These are phyloP conservation scores for Sericinus montela DNA, from an alignment of 2,888 invertebrate genomes.

Conservation along the genomic window DNA sequence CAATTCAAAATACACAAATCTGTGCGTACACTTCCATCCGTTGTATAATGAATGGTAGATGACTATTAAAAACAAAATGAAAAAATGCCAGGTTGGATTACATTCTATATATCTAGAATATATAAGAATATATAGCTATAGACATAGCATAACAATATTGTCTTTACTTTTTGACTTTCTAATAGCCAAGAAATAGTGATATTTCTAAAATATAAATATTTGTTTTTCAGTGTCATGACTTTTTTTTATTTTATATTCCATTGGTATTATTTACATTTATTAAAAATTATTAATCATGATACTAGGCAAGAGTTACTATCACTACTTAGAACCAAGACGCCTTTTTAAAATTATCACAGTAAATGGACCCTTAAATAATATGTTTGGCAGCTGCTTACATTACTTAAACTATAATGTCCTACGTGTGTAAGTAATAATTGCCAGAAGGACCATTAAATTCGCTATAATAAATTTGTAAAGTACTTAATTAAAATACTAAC, in stretches of 20 bases:
- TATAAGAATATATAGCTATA: too few relatives aligned
- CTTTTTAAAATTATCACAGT: slow-evolving; percentile 17
- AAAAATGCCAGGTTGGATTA: too few relatives aligned
- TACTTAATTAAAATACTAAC: neutral
- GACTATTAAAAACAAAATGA: too few relatives aligned
- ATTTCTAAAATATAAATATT: too few relatives aligned
- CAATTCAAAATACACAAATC: slow-evolving; percentile 16
- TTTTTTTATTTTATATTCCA: neutral
- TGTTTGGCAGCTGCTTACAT: slow-evolving; percentile 1
- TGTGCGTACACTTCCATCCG: slow-evolving; percentile 19
- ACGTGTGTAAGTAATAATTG: slow-evolving; percentile 7
- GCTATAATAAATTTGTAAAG: neutral
- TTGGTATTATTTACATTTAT: neutral
- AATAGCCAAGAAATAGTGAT: too few relatives aligned
- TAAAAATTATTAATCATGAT: neutral
- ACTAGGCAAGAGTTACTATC: slow-evolving; percentile 14
- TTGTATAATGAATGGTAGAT: slow-evolving; percentile 3
- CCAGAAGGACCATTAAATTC: neutral
- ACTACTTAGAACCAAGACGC: neutral
- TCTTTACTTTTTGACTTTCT: too few relatives aligned
- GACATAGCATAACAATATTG: too few relatives aligned
- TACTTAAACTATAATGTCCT: neutral
- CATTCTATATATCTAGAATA: too few relatives aligned
- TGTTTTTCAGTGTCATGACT: too few relatives aligned
- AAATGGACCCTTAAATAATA: slow-evolving; percentile 15